These are phyloP conservation scores for Petrocephalus sullivani DNA, from an alignment of 2,797 vertebrate genomes.

Conservation along the genomic window DNA sequence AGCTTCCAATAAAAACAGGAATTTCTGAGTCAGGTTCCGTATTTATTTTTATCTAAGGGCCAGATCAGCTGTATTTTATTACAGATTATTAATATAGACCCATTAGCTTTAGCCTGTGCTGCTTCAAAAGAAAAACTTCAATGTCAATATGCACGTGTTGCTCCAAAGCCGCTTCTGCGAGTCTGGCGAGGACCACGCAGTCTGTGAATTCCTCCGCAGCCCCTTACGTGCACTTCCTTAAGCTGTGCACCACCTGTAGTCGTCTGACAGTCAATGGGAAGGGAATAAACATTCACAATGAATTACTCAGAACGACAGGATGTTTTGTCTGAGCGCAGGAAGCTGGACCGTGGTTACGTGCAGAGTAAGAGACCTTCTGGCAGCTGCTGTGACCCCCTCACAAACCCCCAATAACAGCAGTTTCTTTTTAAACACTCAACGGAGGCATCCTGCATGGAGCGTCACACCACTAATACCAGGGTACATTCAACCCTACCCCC, in stretches of 20 bases:
- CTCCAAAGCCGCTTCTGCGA: background rate
- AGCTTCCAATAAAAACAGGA: background rate
- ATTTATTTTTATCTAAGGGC: background rate
- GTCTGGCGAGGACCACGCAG: too few relatives aligned
- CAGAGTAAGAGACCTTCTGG: conserved; percentile 13
- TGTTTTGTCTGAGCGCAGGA: conserved; percentile 18
- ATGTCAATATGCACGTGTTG: background rate
- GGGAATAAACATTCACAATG: background rate
- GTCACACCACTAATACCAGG: conserved; percentile 5
- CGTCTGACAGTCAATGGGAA: background rate
- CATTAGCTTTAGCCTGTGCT: background rate
- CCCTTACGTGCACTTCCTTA: background rate
- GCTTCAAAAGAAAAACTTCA: background rate
- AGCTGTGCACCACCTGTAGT: background rate
- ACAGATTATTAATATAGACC: conserved; percentile 17
- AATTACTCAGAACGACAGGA: background rate
- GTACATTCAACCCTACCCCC: background rate
- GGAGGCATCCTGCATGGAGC: background rate
- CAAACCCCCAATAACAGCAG: conserved; percentile 14
- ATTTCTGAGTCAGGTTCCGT: background rate
- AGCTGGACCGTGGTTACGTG: conserved; percentile 15
- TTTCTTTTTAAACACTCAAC: conserved; percentile 26
- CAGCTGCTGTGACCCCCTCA: conserved; percentile 13
- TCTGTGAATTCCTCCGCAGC: background rate
- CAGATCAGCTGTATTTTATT: background rate